Evolutionary conservation across 2,888 invertebrate species (phyloP).

Genomic region (Harpalus rubripes): DNA sequence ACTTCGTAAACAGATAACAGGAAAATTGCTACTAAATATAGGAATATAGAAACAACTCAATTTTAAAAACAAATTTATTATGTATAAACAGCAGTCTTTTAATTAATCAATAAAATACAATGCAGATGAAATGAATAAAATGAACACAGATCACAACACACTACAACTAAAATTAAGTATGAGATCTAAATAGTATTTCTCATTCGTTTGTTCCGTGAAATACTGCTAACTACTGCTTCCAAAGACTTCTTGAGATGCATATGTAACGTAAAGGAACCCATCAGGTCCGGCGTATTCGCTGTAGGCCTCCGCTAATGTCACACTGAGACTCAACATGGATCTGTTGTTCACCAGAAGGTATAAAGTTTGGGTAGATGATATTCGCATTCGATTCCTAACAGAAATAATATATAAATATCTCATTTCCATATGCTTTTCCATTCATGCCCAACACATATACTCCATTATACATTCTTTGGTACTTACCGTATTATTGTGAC

Average conservation of each 20-base stretch:
- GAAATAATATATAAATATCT: constrained; percentile 7
- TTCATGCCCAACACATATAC: too few species aligned
- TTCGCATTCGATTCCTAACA: constrained; percentile 79
- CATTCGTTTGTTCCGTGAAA: background rate
- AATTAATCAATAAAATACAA: constrained; percentile 55
- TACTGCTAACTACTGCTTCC: constrained; percentile 76
- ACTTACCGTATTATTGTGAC: constrained; percentile 58
- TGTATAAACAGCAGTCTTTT: constrained; percentile 56
- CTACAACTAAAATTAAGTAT: constrained; percentile 28
- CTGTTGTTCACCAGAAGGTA: constrained; percentile 91
- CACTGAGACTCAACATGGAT: constrained; percentile 89
- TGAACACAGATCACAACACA: background rate
- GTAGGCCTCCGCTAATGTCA: constrained; percentile 90
- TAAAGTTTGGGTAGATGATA: constrained; percentile 85
- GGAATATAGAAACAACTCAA: constrained; percentile 1
- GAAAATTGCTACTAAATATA: too few species aligned
- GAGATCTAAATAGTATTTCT: constrained; percentile 1
- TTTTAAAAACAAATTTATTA: constrained; percentile 37
- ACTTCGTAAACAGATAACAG: too few species aligned
- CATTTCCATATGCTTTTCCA: background rate
- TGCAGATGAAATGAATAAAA: constrained; percentile 5
- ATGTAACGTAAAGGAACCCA: constrained; percentile 93
- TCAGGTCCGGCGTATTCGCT: constrained; percentile 87
- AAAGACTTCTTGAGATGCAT: constrained; percentile 94
- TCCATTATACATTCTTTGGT: too few species aligned